These are phyloP conservation scores for Chunga burmeisteri DNA, from an alignment of 2,113 vertebrate species.

Conservation along the genomic window DNA sequence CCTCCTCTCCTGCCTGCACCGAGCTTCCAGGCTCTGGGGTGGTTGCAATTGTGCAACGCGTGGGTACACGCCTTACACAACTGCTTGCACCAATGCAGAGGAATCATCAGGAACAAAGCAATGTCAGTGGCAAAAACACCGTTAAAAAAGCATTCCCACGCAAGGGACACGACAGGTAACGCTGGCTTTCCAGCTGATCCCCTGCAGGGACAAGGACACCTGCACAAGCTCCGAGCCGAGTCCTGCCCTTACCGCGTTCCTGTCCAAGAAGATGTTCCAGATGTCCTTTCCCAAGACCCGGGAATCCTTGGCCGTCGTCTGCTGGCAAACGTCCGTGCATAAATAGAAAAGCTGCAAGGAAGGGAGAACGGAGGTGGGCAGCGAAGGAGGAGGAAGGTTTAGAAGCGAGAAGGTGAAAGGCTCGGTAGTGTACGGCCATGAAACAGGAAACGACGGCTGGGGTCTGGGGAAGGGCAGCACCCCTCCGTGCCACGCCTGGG, in stretches of 20 bases:
- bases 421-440: background rate
- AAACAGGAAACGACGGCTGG: background rate
- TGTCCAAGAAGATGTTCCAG: conserved; percentile 89
- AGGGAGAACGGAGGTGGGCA: background rate
- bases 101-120: background rate
- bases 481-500: background rate
- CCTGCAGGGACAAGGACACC: background rate
- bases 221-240: background rate
- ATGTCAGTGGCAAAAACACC: background rate
- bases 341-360: conserved; percentile 86
- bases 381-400: background rate
- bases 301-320: conserved; percentile 83
- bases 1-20: background rate
- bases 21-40: accelerated
- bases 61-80: background rate
- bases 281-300: conserved; percentile 84
- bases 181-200: background rate
- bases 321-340: conserved; percentile 87
- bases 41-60: background rate
- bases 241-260: conserved; percentile 79
- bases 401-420: background rate
- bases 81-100: accelerated
- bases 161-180: accelerated
- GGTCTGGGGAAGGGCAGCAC: background rate
- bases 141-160: accelerated